Evolutionary conservation across 2,888 invertebrate genomes (phyloP).

Genomic region (Acronicta psi): DNA sequence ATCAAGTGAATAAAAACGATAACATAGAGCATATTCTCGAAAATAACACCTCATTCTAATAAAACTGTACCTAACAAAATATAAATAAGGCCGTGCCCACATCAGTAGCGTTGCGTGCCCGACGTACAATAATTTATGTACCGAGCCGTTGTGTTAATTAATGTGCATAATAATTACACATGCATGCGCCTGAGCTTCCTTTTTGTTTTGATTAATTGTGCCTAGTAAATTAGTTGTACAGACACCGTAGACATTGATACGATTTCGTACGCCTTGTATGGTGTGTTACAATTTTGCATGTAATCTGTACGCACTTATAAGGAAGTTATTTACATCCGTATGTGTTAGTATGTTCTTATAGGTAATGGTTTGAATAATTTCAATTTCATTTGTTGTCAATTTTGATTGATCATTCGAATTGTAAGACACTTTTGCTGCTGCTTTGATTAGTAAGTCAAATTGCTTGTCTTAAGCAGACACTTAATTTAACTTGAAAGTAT

Average conservation of each 20-base stretch:
- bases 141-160: slow-evolving; percentile 79
- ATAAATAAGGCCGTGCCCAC: slow-evolving; percentile 50
- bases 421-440: slow-evolving; percentile 32
- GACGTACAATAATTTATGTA: slow-evolving; percentile 80
- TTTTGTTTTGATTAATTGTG: slow-evolving; percentile 86
- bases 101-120: slow-evolving; percentile 73
- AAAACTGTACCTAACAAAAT: slow-evolving; percentile 21
- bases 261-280: slow-evolving; percentile 41
- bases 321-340: slow-evolving; percentile 27
- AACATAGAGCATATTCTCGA: not conserved
- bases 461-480: slow-evolving; percentile 14
- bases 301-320: slow-evolving; percentile 26
- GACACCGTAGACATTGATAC: slow-evolving; percentile 64
- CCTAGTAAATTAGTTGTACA: slow-evolving; percentile 78
- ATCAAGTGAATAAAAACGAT: not conserved
- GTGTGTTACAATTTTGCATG: slow-evolving; percentile 37
- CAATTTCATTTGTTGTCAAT: slow-evolving; percentile 41
- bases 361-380: slow-evolving; percentile 29
- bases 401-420: slow-evolving; percentile 41
- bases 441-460: slow-evolving; percentile 26
- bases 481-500: not conserved
- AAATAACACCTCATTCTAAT: slow-evolving; percentile 16
- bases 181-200: slow-evolving; percentile 86
- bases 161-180: slow-evolving; percentile 88
- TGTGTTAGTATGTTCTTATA: slow-evolving; percentile 4